Percentiles rank a stretch among this genome's conserved stretches.
Evolutionary conservation across 2,888 invertebrate genomes (phyloP).

Genomic region (Girardia tigrina): DNA sequence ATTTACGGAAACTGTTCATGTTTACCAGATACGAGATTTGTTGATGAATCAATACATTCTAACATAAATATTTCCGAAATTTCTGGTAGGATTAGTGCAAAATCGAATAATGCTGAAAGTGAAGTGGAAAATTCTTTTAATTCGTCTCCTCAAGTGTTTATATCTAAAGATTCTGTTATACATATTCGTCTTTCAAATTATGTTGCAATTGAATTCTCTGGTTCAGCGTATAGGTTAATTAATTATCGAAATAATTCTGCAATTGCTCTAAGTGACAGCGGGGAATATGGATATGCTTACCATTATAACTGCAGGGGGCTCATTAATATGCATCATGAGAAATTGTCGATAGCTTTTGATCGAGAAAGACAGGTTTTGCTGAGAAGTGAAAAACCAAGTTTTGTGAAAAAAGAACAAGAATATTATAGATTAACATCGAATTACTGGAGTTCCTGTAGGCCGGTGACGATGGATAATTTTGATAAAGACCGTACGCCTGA

Average conservation of each 20-base stretch:
- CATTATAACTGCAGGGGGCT: slow-evolving; percentile 36
- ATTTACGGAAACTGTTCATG: slow-evolving; percentile 31
- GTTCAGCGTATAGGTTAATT: slow-evolving; percentile 34
- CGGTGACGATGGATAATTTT: slow-evolving; percentile 34
- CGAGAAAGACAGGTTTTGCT: slow-evolving; percentile 34
- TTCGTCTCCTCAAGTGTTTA: slow-evolving; percentile 34
- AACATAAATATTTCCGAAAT: slow-evolving; percentile 7
- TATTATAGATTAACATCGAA: slow-evolving; percentile 35
- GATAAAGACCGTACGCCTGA: slow-evolving; percentile 34
- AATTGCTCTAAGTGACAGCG: slow-evolving; percentile 34
- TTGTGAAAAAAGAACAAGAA: slow-evolving; percentile 36
- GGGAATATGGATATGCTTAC: slow-evolving; percentile 35
- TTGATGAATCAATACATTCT: not conserved
- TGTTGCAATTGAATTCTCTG: slow-evolving; percentile 34
- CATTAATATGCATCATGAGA: slow-evolving; percentile 36
- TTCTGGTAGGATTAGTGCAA: slow-evolving; percentile 25
- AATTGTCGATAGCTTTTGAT: slow-evolving; percentile 35
- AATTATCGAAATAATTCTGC: slow-evolving; percentile 36
- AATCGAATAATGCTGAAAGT: slow-evolving; percentile 25
- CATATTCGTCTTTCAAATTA: slow-evolving; percentile 36
- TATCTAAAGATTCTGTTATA: slow-evolving; percentile 35
- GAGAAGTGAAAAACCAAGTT: slow-evolving; percentile 29
- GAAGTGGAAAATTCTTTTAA: slow-evolving; percentile 26
- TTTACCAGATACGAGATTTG: slow-evolving; percentile 1
- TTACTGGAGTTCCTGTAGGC: slow-evolving; percentile 33